phyloP scores from a whole-genome alignment of 1,140 invertebrate genomes.

The Heliconius eleuchia region DNA sequence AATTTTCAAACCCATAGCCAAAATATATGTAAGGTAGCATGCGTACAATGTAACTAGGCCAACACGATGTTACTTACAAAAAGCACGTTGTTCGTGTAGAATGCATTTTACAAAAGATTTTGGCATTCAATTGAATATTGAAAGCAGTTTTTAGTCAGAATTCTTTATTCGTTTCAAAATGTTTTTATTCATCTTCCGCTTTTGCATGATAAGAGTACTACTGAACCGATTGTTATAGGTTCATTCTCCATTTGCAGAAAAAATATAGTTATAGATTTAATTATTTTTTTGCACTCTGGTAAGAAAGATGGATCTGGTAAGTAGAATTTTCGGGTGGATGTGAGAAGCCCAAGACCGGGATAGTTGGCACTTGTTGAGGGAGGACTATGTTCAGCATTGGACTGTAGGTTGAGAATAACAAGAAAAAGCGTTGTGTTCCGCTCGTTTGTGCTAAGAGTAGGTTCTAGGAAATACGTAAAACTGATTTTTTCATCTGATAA shows the following conservation, averaged over 20 bases:
- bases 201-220: neutral
- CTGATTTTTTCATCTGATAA: too few relatives aligned
- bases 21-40: neutral
- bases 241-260: neutral
- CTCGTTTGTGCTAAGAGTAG: too few relatives aligned
- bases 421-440: too few relatives aligned
- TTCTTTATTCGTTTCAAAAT: neutral
- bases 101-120: conserved; percentile 10
- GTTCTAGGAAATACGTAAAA: too few relatives aligned
- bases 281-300: too few relatives aligned
- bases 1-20: too few relatives aligned
- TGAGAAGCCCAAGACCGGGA: too few relatives aligned
- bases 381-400: too few relatives aligned
- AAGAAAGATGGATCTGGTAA: too few relatives aligned
- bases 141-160: neutral
- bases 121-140: neutral
- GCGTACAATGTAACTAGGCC: neutral
- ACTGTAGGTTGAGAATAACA: too few relatives aligned
- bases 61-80: conserved; percentile 3
- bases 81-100: conserved; percentile 4
- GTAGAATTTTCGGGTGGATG: neutral
- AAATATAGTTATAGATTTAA: too few relatives aligned
- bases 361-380: too few relatives aligned
- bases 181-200: neutral
- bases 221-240: neutral